A percentile compares a stretch with the other conserved stretches of the same genome.
Conservation (phyloP, 2,113 vertebrate species). For the Alaudala cheleensis region DNA sequence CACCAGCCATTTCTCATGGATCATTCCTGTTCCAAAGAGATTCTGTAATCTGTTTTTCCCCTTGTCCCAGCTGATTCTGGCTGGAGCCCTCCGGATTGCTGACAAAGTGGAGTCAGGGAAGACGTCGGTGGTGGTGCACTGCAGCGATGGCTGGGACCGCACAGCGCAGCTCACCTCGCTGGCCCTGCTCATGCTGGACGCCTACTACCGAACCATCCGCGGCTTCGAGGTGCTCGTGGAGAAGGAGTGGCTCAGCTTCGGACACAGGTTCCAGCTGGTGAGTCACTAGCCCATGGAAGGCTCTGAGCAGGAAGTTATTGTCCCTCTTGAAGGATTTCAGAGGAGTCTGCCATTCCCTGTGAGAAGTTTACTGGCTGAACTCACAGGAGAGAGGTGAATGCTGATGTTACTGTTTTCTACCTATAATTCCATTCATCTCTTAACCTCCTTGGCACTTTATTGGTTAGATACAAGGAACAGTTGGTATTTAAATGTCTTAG, state of each 20-base stretch:
- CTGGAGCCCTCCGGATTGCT: conserved; percentile 91
- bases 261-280: conserved; percentile 96
- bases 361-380: not conserved
- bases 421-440: not conserved
- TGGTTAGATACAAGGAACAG: not conserved
- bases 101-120: conserved; percentile 96
- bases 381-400: not conserved
- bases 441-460: not conserved
- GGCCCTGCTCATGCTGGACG: conserved; percentile 93
- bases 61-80: conserved; percentile 85
- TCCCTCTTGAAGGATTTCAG: not conserved
- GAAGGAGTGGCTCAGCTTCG: conserved; percentile 97
- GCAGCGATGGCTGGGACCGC: conserved; percentile 96
- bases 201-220: conserved; percentile 88
- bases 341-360: not conserved
- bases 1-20: conserved; percentile 2
- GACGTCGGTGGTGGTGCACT: conserved; percentile 94
- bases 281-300: conserved; percentile 34
- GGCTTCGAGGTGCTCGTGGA: conserved; percentile 94
- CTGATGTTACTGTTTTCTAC: not conserved
- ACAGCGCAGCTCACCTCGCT: conserved; percentile 93
- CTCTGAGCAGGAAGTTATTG: not conserved
- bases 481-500: not conserved
- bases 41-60: not conserved
- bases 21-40: not conserved